Evolutionary conservation across 2,888 invertebrate species (phyloP).

Genomic region (Drosophila sordidapex): DNA sequence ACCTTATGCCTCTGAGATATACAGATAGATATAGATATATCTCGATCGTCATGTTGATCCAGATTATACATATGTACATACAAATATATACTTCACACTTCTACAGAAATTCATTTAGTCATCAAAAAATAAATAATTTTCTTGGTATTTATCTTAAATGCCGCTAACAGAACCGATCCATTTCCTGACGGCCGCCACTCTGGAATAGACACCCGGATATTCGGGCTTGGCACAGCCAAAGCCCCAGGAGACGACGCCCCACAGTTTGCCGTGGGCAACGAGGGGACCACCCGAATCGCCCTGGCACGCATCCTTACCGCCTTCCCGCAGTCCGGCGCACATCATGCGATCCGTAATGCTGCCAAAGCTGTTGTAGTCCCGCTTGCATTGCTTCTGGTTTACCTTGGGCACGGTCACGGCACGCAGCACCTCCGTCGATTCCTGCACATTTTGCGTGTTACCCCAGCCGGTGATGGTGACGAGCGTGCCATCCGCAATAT

Average conservation of each 20-base stretch:
- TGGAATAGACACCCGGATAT: constrained; percentile 80
- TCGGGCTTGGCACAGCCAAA: constrained; percentile 79
- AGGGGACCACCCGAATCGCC: constrained; percentile 84
- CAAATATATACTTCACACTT: not conserved
- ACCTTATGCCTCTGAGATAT: not conserved
- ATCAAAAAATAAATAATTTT: not conserved
- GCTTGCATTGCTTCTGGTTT: constrained; percentile 67
- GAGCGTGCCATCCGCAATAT: constrained; percentile 69
- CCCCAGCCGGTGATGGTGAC: constrained; percentile 83
- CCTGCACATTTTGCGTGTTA: constrained; percentile 65
- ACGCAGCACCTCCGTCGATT: constrained; percentile 63
- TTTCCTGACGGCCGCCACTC: constrained; percentile 73
- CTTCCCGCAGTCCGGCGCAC: constrained; percentile 77
- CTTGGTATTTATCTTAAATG: constrained; percentile 19
- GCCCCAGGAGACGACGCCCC: constrained; percentile 84
- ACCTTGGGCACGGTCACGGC: constrained; percentile 76
- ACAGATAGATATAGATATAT: not conserved
- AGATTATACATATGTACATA: too few species aligned
- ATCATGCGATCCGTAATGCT: constrained; percentile 81
- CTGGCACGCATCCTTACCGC: constrained; percentile 82
- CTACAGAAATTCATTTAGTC: not conserved
- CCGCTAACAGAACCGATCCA: constrained; percentile 69
- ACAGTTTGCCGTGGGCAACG: constrained; percentile 57
- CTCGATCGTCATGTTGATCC: not conserved
- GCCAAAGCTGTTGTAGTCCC: constrained; percentile 66